Conservation (phyloP, 2,888 invertebrate species). For the Ichneumoninae sp. region DNA sequence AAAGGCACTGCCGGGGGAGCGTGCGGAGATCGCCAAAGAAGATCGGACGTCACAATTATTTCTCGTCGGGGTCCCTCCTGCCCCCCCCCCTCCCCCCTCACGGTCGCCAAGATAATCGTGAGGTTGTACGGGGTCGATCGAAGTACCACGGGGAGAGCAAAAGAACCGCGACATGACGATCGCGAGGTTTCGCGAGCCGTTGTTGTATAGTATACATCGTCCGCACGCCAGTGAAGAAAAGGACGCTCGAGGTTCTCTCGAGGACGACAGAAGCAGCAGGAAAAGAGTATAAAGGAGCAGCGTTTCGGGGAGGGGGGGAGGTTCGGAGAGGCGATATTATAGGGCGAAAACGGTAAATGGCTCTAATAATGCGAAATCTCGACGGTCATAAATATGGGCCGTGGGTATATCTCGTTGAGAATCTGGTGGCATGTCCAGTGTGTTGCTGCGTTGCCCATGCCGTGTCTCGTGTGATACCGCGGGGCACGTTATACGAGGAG, state of each 20-base stretch:
- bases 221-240: constrained; percentile 22
- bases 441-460: constrained; percentile 71
- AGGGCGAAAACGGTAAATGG: constrained; percentile 82
- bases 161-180: constrained; percentile 45
- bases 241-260: constrained; percentile 20
- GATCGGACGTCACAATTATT: constrained; percentile 58
- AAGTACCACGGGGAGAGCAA: constrained; percentile 39
- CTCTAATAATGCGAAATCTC: constrained; percentile 84
- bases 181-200: constrained; percentile 27
- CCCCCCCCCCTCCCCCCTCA: neutral
- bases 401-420: constrained; percentile 78
- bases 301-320: constrained; percentile 3
- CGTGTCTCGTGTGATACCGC: constrained; percentile 82
- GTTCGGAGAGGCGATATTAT: constrained; percentile 75
- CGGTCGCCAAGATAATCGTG: constrained; percentile 46
- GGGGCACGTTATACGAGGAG: constrained; percentile 71
- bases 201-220: neutral
- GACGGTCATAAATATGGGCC: constrained; percentile 82
- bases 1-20: constrained; percentile 18
- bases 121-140: constrained; percentile 49
- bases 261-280: constrained; percentile 25
- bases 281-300: constrained; percentile 34
- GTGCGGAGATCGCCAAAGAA: constrained; percentile 48
- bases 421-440: constrained; percentile 81
- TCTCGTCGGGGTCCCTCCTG: constrained; percentile 18